Evolutionary conservation across 2,888 invertebrate species (phyloP).

Genomic region (Ophion costatus): DNA sequence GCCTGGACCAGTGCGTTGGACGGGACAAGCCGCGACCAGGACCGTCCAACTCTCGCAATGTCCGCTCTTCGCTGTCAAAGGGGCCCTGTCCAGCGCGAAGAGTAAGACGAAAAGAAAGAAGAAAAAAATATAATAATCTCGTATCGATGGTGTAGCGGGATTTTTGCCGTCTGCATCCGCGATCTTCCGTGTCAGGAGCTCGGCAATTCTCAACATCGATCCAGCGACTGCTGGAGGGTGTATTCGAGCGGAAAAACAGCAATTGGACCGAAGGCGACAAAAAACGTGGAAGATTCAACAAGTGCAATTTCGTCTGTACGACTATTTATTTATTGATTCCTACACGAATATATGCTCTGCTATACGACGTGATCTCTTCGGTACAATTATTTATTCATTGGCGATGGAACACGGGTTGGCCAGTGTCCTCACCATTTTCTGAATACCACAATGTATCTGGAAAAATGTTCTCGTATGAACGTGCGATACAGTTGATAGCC

Average conservation of each 20-base stretch:
- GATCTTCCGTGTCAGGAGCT: too few species aligned
- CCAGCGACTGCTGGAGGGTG: too few species aligned
- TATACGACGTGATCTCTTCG: background rate
- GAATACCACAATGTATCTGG: background rate
- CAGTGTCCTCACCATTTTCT: background rate
- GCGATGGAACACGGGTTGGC: background rate
- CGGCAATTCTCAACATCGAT: too few species aligned
- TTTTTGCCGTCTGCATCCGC: too few species aligned
- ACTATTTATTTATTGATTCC: background rate
- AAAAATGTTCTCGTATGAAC: conserved; percentile 2
- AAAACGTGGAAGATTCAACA: background rate
- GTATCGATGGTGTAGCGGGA: background rate
- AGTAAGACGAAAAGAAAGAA: background rate
- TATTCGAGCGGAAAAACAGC: too few species aligned
- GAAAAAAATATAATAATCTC: background rate
- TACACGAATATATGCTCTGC: background rate
- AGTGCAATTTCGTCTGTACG: background rate
- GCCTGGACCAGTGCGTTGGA: too few species aligned
- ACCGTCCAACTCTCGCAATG: background rate
- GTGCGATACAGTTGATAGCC: background rate
- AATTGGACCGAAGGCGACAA: background rate
- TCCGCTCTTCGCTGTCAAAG: background rate
- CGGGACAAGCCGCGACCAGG: background rate
- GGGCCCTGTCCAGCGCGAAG: background rate
- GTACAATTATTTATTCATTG: background rate